Evolutionary conservation across 2,888 invertebrate genomes (phyloP), one percentile per base, ranked within the genome.

Genomic region (Clivina fossor): DNA sequence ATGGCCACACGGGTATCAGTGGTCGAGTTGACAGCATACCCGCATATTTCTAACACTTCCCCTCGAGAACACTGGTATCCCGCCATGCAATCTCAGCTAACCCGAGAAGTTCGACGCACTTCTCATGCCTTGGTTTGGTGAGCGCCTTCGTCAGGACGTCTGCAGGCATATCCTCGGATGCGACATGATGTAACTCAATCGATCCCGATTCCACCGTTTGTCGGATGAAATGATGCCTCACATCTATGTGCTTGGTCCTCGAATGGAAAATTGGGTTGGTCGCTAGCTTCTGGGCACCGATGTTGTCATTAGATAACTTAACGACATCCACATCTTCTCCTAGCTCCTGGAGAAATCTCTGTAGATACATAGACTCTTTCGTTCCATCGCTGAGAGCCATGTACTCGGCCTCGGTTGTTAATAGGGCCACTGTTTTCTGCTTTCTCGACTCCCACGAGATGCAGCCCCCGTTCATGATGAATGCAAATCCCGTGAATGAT

Each of bases 221-320:
- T 11, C 60, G 54, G 13, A 58, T 49, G 9, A 57, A 60, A 28
- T 60, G 56, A 37, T 58, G 41, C 5, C 28, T 26, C 18, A 60
- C 37, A 26, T 58, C 61, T 16, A 60, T 60, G 15, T 60, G 59
- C 33, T 62, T 61, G 1, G 59, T 59, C 15, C 60, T 41, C 3
- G 24, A 13, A 19, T 61, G 59, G n/a, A 30, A 57, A 4, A 57
- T 46, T 7, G 38, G 37, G 49, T 58, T 58, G 3, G 7, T 13
- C 3, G 57, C 51, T 4, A 61, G 35, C 16, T 55, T 46, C 9
- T 49, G 37, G 15, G 60, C 56, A n/a, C 44, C 19, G n/a, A 47
- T 16, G 26, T 57, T 58, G 16, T 55, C 54, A 19, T 28, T 16
- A 15, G 24, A 37, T 9, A 57, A 1, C 8, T 3, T 24, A 2